Base-by-base conservation (phyloP, 2,888 invertebrate species). In the Gymnosoma rotundatum region DNA sequence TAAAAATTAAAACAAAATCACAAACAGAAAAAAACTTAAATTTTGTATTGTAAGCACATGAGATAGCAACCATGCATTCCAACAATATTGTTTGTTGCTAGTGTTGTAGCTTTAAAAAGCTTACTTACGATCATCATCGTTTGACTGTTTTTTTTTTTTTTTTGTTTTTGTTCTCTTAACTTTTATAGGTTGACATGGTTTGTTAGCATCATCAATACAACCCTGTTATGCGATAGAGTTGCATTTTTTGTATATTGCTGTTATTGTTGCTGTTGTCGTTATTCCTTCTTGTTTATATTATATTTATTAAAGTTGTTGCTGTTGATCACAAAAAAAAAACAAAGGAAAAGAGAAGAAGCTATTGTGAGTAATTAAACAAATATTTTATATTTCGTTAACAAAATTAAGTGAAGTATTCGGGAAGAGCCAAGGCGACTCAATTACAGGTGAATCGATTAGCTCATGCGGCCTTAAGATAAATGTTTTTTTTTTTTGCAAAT, bases 281-380 rank as follows among this genome's bases (percentile, higher is more conserved):
- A 61, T 61, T 85, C 16, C n/a, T 56, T 58, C 63, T 82, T 75
- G 67, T 61, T 81, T 74, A 64, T 78, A 58, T 79, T 82, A 42
- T 67, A 67, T 67, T 73, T 78, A 75, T 76, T 32, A 8, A 32
- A 66, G 75, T 69, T 75, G 74, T 66, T 61, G 50, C 20, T 50
- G 67, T 32, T 54, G 66, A 32, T 32, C 8, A 6, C 56, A 45
- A 73, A 61, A 67, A 36, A 61, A 60, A 25, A 61, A 42, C 7
- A 32, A 58, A 32, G 16, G 5, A 52, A 73, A 80, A 83, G 52
- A 63, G 79, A 48, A 83, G 85, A 79, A 85, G 85, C 85, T 86
- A 54, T 74, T 74, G 81, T 84, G 84, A 84, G 84, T 84, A 84
- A 84, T 84, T 84, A 84, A 84, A 81, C 84, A 84, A 81, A 84